phyloP scores from a whole-genome alignment of 2,113 vertebrate genomes.

The Myotis lucifugus region DNA sequence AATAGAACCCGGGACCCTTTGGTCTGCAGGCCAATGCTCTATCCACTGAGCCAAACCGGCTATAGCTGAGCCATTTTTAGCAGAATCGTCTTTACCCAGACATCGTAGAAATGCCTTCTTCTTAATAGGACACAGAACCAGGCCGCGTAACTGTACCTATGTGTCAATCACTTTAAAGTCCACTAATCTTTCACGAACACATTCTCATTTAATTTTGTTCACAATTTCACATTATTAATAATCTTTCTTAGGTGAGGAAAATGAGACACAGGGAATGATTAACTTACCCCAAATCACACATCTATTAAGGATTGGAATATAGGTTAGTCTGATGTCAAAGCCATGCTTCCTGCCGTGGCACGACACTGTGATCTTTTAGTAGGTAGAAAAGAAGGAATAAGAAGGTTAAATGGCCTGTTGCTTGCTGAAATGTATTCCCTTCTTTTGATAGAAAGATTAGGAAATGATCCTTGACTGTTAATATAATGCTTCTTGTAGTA shows the following conservation, averaged over 20 bases:
- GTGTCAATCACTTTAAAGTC: not conserved
- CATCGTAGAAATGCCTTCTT: not conserved
- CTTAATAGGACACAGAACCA: not conserved
- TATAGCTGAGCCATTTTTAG: not conserved
- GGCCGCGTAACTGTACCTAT: not conserved
- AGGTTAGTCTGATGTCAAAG: not conserved
- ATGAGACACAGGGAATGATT: not conserved
- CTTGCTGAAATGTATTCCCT: not conserved
- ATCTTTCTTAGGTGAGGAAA: not conserved
- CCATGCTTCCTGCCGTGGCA: not conserved
- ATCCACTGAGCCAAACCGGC: too few species aligned
- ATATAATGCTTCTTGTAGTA: conserved; percentile 53
- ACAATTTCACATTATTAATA: conserved; percentile 19
- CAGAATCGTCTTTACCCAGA: not conserved
- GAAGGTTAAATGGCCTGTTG: not conserved
- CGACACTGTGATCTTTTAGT: not conserved
- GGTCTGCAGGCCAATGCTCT: too few species aligned
- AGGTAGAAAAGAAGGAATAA: not conserved
- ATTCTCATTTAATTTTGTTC: conserved; percentile 2
- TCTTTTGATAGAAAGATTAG: conserved; percentile 48
- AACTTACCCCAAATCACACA: not conserved
- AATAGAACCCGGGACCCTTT: too few species aligned
- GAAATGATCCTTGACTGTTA: conserved; percentile 40
- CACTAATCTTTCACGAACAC: not conserved
- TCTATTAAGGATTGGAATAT: not conserved